Evolutionary conservation across 2,113 vertebrate genomes (phyloP).

Genomic region (Cavia aperea): DNA sequence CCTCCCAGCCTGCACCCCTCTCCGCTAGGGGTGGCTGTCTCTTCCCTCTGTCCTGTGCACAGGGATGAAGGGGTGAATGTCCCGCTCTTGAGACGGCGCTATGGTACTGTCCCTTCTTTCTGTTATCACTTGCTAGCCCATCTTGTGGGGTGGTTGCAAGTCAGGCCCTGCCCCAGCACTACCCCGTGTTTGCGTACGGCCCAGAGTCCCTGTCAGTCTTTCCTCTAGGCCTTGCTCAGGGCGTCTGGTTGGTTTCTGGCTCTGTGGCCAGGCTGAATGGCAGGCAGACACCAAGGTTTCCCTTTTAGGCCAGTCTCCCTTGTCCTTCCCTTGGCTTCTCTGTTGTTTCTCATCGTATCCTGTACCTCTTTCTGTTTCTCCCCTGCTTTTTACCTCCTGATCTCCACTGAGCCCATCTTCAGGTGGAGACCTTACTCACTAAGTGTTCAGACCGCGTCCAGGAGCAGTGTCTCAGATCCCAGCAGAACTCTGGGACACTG

Average conservation of each 20-base stretch:
- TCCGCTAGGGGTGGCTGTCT: fast-evolving
- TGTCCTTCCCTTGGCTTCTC: no score
- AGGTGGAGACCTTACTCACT: neutral
- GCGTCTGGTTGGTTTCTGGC: fast-evolving
- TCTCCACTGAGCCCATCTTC: neutral
- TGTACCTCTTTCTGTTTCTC: neutral
- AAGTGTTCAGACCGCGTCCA: neutral
- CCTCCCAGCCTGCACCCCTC: fast-evolving
- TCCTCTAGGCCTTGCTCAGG: fast-evolving
- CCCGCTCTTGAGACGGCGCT: fast-evolving
- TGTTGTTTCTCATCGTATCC: fast-evolving
- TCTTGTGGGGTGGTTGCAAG: neutral
- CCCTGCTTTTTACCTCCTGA: neutral
- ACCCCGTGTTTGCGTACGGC: fast-evolving
- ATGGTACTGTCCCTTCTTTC: neutral
- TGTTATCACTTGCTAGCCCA: fast-evolving
- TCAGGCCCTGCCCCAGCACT: fast-evolving
- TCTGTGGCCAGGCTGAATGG: fast-evolving
- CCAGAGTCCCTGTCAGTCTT: neutral
- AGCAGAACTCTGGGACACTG: fast-evolving
- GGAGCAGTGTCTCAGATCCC: neutral
- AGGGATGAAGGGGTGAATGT: fast-evolving
- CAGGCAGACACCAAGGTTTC: no score
- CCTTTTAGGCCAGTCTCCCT: fast-evolving
- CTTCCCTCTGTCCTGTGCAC: fast-evolving